phyloP scores from a whole-genome alignment of 1,140 invertebrate species.

The Diorhabda elongata region DNA sequence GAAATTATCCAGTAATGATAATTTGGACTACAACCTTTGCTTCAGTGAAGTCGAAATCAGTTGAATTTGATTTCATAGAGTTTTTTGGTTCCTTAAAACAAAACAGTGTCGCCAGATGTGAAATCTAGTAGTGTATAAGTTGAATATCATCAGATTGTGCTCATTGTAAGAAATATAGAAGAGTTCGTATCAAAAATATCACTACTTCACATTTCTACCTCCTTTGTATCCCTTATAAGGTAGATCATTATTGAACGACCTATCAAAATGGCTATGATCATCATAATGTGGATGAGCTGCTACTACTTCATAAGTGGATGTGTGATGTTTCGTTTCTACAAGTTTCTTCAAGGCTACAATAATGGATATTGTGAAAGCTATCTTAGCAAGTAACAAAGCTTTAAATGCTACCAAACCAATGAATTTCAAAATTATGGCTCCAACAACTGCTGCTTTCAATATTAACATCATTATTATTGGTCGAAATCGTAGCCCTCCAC shows the following conservation, averaged over 20 bases:
- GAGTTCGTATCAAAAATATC: too few relatives aligned
- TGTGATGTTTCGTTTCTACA: conserved; percentile 62
- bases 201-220: background rate
- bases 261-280: conserved; percentile 51
- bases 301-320: conserved; percentile 66
- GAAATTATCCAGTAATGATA: too few relatives aligned
- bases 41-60: too few relatives aligned
- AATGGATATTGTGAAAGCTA: conserved; percentile 65
- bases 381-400: conserved; percentile 74
- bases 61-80: too few relatives aligned
- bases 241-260: conserved; percentile 47
- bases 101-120: too few relatives aligned
- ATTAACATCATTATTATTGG: conserved; percentile 71
- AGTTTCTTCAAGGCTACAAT: conserved; percentile 77
- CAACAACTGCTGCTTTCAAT: conserved; percentile 71
- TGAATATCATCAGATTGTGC: too few relatives aligned
- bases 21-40: too few relatives aligned
- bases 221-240: conserved; percentile 55
- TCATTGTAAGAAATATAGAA: too few relatives aligned
- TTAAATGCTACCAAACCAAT: conserved; percentile 78
- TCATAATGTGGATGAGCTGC: conserved; percentile 64
- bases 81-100: too few relatives aligned
- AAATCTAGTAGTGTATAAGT: too few relatives aligned
- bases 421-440: conserved; percentile 70
- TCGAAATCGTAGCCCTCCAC: conserved; percentile 60